Percentiles rank a stretch among this genome's conserved stretches.
Conservation (phyloP, 2,113 vertebrate species). For the Daboia siamensis region DNA sequence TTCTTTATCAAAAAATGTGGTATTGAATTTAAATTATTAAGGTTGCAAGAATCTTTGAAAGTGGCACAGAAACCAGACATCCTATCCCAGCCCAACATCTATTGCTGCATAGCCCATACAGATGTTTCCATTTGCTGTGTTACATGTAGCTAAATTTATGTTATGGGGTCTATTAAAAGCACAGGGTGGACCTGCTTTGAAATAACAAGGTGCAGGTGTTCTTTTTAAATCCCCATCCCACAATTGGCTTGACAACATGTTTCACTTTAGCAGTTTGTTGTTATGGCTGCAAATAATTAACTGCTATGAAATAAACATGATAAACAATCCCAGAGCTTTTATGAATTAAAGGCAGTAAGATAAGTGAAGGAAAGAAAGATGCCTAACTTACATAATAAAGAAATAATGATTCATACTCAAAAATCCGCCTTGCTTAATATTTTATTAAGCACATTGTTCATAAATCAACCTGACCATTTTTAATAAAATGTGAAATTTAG, state of each 20-base stretch:
- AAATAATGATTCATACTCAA: constrained; percentile 20
- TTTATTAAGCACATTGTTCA: neutral
- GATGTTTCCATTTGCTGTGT: constrained; percentile 53
- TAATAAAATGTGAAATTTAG: neutral
- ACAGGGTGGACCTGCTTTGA: constrained; percentile 53
- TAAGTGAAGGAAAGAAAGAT: constrained; percentile 23
- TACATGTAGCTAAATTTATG: constrained; percentile 54
- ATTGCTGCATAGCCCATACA: neutral
- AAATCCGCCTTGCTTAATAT: constrained; percentile 6
- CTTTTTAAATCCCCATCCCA: constrained; percentile 51
- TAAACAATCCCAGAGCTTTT: constrained; percentile 27
- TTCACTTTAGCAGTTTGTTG: constrained; percentile 53
- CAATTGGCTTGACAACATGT: constrained; percentile 46
- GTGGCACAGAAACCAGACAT: constrained; percentile 2
- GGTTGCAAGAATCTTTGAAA: neutral
- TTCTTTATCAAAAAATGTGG: neutral
- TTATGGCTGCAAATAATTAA: constrained; percentile 54
- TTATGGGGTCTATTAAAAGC: constrained; percentile 58
- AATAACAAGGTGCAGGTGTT: constrained; percentile 64
- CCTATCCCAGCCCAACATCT: constrained; percentile 25
- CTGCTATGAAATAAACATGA: constrained; percentile 36
- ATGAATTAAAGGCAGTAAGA: constrained; percentile 25
- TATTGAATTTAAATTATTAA: constrained; percentile 11
- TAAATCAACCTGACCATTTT: neutral
- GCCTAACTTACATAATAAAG: constrained; percentile 41